Evolutionary conservation across 2,113 vertebrate species (phyloP), one percentile per base, ranked within the genome.

Genomic region (Actenoides hombroni): DNA sequence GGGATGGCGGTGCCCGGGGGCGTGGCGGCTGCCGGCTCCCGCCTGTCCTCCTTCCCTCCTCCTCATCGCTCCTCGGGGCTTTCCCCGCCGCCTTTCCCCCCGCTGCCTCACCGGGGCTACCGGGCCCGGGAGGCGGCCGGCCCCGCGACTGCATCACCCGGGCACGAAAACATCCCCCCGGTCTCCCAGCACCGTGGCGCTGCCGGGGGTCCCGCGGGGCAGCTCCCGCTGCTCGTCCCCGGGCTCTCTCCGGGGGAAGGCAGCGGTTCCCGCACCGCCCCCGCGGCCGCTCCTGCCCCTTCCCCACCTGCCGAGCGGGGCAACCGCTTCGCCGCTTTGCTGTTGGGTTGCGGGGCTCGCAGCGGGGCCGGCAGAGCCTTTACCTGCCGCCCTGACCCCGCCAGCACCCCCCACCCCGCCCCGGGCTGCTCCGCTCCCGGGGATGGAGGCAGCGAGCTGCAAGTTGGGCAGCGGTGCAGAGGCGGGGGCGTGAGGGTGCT

Each of bases 1-100:
- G 86, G 39, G 90, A 82, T 54, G 69, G 89, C 39, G 77, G 53
- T 82, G 42, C 65, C 65, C 75, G 98, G 98, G 98, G 98, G 98
- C 97, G 98, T 98, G 98, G 98, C 98, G 97, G 97, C 98, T 99
- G 80, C 60, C 69, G 59, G 51, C 61, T 59, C 75, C 68, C 56
- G 68, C 68, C 68, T 63, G 67, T 46, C 81, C 68, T 24, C 39
- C 21, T 82, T 86, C 69, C 83, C 26, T 29, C 28, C 64, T 40
- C 35, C 61, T 28, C 48, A 20, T 29, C n/a, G 33, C 60, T 18
- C 75, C 51, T 19, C 82, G 64, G 39, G 59, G 78, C 63, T 74
- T 53, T 78, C 86, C 84, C 64, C 60, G 53, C 26, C 44, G 39
- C 59, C 13, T 69, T 70, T 19, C n/a, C 39, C 48, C 18, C 73